Conservation (phyloP, 2,888 invertebrate species). For the Yponomeuta evonymella region DNA sequence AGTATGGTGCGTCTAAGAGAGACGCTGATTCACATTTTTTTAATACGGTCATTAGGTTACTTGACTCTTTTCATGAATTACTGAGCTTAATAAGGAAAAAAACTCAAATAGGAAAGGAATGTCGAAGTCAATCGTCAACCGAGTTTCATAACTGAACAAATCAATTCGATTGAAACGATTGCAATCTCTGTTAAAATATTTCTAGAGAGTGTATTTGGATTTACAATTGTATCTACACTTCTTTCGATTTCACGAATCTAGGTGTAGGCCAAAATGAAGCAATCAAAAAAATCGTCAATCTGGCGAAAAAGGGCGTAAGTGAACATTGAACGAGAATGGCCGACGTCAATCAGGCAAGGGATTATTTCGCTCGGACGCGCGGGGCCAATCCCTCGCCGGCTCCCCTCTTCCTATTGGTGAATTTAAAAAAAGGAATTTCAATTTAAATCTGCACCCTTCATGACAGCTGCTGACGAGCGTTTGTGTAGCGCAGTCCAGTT, state of each 20-base stretch:
- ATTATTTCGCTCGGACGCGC: conserved; percentile 62
- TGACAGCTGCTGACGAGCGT: conserved; percentile 45
- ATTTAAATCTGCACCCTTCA: conserved; percentile 68
- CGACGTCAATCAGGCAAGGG: conserved; percentile 56
- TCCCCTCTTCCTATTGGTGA: conserved; percentile 69
- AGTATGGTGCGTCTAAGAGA: too few relatives aligned
- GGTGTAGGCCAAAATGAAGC: not conserved
- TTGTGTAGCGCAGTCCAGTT: not conserved
- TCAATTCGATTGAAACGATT: too few relatives aligned
- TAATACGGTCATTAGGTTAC: too few relatives aligned
- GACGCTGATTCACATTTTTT: too few relatives aligned
- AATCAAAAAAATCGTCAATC: not conserved
- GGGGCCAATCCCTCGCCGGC: conserved; percentile 58
- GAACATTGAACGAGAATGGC: conserved; percentile 28
- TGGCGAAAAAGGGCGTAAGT: not conserved
- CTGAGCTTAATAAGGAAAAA: too few relatives aligned
- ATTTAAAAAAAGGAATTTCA: conserved; percentile 71
- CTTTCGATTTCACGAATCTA: not conserved
- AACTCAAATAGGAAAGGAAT: too few relatives aligned
- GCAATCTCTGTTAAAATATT: too few relatives aligned
- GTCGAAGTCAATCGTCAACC: too few relatives aligned
- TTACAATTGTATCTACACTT: too few relatives aligned
- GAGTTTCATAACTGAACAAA: too few relatives aligned
- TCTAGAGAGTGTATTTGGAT: too few relatives aligned
- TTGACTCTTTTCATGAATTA: too few relatives aligned